Conservation (phyloP, 2,888 invertebrate genomes). For the Lasiommata megera region DNA sequence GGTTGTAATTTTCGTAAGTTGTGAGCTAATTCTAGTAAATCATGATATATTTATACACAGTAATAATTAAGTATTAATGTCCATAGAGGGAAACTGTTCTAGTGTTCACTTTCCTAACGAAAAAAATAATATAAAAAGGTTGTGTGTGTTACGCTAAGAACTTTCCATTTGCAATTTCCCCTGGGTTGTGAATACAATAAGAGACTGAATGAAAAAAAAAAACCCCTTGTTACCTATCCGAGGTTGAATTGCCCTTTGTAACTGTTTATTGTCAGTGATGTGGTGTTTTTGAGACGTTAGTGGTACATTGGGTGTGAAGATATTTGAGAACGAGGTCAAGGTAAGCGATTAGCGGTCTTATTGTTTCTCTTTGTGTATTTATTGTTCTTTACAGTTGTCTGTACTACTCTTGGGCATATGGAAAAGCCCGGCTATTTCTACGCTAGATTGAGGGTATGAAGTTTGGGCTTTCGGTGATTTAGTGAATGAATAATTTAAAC, state of each 20-base stretch:
- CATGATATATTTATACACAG: slow-evolving; percentile 56
- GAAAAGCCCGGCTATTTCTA: neutral
- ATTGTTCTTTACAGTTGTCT: neutral
- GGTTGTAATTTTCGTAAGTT: slow-evolving; percentile 71
- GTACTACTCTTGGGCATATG: neutral
- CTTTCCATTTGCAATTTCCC: slow-evolving; percentile 62
- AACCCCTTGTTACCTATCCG: slow-evolving; percentile 60
- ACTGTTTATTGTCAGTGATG: slow-evolving; percentile 48
- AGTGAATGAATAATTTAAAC: too few species aligned
- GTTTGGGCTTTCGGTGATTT: too few species aligned
- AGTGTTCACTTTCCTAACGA: slow-evolving; percentile 43
- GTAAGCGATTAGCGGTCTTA: slow-evolving; percentile 17
- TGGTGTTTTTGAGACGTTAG: slow-evolving; percentile 48
- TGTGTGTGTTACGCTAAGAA: slow-evolving; percentile 49
- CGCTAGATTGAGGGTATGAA: too few species aligned
- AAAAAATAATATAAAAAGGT: slow-evolving; percentile 45
- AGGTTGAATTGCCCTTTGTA: slow-evolving; percentile 47
- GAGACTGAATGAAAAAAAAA: slow-evolving; percentile 56
- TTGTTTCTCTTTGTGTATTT: neutral
- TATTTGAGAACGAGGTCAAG: slow-evolving; percentile 18
- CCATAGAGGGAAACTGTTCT: slow-evolving; percentile 44
- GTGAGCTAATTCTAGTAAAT: slow-evolving; percentile 60
- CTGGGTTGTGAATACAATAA: slow-evolving; percentile 74
- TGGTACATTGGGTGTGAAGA: slow-evolving; percentile 32
- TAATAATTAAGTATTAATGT: slow-evolving; percentile 50